phyloP scores from a whole-genome alignment of 2,113 vertebrate species.

The Trochalopteron elliotii region DNA sequence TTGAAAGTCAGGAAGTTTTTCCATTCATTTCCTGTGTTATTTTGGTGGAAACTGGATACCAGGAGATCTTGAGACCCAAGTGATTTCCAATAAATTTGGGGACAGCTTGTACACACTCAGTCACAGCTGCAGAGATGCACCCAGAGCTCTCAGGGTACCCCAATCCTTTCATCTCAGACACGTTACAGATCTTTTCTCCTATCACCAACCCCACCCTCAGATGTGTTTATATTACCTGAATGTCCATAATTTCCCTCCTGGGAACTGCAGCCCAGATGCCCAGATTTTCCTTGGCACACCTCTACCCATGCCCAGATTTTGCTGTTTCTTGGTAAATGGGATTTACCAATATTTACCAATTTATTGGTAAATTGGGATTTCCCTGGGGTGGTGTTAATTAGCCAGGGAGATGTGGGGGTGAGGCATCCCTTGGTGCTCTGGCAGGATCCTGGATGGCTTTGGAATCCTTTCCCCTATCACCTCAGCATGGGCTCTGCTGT shows the following conservation, averaged over 20 bases:
- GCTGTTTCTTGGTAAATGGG: background rate
- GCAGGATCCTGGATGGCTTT: background rate
- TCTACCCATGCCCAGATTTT: rapidly evolving
- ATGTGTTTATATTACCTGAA: background rate
- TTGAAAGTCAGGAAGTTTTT: background rate
- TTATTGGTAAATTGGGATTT: background rate
- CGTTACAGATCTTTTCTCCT: rapidly evolving
- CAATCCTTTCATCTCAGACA: background rate
- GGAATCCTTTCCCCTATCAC: too few relatives aligned
- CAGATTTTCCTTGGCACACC: background rate
- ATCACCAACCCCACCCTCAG: background rate
- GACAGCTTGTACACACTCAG: rapidly evolving
- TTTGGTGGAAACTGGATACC: background rate
- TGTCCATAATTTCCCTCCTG: too few relatives aligned
- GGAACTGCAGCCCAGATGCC: background rate
- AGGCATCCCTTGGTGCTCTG: rapidly evolving
- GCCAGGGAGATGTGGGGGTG: rapidly evolving
- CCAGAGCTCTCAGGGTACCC: background rate
- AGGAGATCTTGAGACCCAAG: rapidly evolving
- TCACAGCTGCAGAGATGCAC: rapidly evolving
- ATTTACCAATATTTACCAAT: too few relatives aligned
- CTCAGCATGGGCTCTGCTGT: too few relatives aligned
- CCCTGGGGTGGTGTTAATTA: background rate
- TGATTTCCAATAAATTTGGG: background rate
- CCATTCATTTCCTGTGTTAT: rapidly evolving